Evolutionary conservation across 2,888 invertebrate genomes (phyloP).

Genomic region (Macrophya alboannulata): DNA sequence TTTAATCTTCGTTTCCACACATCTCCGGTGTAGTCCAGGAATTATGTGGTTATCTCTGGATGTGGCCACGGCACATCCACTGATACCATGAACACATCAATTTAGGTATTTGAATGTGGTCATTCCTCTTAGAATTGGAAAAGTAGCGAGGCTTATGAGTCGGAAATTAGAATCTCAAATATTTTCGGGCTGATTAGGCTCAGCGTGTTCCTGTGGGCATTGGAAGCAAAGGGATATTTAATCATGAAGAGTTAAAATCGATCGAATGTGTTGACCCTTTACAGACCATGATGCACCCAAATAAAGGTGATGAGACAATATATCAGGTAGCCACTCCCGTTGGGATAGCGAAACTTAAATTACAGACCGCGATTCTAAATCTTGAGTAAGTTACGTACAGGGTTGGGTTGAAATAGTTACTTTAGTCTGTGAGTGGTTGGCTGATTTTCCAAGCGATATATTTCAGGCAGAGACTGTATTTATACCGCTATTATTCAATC

Average conservation of each 20-base stretch:
- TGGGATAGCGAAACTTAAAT: conserved; percentile 9
- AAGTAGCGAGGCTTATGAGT: neutral
- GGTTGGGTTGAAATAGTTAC: neutral
- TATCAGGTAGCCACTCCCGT: conserved; percentile 6
- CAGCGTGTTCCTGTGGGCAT: neutral
- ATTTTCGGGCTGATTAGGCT: neutral
- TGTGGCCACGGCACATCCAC: neutral
- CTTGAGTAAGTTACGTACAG: conserved; percentile 20
- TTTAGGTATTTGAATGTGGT: neutral
- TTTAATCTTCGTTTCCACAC: conserved; percentile 40
- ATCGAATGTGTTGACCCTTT: neutral
- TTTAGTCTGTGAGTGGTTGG: conserved; percentile 25
- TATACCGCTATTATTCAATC: neutral
- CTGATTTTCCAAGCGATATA: conserved; percentile 20
- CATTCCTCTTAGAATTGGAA: neutral
- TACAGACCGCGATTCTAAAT: neutral
- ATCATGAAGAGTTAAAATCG: neutral
- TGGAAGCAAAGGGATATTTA: neutral
- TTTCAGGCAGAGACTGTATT: neutral
- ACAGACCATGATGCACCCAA: neutral
- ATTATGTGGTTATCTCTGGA: neutral
- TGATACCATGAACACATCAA: neutral
- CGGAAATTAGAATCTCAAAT: neutral
- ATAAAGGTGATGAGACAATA: conserved; percentile 1
- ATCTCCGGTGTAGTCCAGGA: neutral